phyloP scores from a whole-genome alignment of 2,113 vertebrate species.

The Nymphicus hollandicus region DNA sequence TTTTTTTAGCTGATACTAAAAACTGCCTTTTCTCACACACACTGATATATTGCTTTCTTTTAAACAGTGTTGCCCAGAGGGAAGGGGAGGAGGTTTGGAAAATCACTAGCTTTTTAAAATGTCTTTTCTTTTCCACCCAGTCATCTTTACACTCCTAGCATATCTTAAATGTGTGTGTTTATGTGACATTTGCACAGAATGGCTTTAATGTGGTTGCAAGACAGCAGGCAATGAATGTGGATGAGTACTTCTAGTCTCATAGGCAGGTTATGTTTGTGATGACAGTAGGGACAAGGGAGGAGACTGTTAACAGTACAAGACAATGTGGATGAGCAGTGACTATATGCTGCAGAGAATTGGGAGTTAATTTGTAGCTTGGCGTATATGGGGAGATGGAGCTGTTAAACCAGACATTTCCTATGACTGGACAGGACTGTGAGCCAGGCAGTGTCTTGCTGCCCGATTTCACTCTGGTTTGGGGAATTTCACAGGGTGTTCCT shows the following conservation, averaged over 20 bases:
- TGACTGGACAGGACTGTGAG: background rate
- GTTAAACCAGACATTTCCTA: background rate
- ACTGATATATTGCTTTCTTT: background rate
- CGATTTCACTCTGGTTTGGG: accelerated
- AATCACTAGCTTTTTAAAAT: background rate
- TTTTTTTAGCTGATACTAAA: background rate
- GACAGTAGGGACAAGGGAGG: background rate
- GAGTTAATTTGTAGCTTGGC: background rate
- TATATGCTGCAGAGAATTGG: background rate
- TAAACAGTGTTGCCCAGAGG: background rate
- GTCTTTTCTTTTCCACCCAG: background rate
- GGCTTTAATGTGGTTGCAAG: background rate
- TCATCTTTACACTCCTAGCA: background rate
- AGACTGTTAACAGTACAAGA: accelerated
- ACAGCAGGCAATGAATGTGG: background rate
- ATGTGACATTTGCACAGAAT: background rate
- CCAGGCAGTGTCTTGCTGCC: background rate
- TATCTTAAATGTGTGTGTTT: background rate
- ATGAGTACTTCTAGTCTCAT: background rate
- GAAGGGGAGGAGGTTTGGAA: background rate
- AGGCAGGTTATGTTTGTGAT: background rate
- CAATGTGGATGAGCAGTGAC: accelerated
- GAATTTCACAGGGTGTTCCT: background rate
- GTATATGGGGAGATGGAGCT: background rate
- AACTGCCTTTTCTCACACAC: background rate